A percentile compares a stretch with the other conserved stretches of the same genome.
phyloP scores from a whole-genome alignment of 2,113 vertebrate genomes.

The Gracilinanus agilis region DNA sequence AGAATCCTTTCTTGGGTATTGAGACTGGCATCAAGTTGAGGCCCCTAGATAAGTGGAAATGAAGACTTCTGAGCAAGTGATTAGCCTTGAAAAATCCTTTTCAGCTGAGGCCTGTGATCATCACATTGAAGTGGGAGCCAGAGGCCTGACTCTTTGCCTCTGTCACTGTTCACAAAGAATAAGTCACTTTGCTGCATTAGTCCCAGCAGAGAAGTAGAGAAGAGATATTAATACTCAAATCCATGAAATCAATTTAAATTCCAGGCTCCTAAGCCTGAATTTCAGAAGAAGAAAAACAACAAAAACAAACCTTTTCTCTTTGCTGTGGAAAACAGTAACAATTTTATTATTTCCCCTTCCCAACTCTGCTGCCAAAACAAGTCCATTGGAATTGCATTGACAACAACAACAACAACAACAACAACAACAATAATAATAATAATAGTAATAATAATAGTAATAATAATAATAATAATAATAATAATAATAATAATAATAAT shows the following conservation, averaged over 20 bases:
- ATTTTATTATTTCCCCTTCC: background rate
- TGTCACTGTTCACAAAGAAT: background rate
- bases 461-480: too few species aligned
- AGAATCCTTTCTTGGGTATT: slow-evolving; percentile 5
- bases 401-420: background rate
- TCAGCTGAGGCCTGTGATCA: background rate
- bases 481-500: too few species aligned
- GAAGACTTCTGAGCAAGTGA: background rate
- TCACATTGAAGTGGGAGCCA: background rate
- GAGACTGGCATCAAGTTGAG: background rate
- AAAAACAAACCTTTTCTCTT: background rate
- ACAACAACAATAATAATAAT: background rate
- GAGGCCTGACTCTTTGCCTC: background rate
- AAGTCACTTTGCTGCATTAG: slow-evolving; percentile 41
- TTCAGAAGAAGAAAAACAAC: slow-evolving; percentile 11
- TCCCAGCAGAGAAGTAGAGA: background rate
- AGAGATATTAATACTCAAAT: background rate
- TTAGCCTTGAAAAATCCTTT: background rate
- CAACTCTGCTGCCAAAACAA: background rate
- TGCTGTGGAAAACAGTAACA: background rate
- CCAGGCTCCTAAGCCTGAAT: background rate
- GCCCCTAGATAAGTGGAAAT: background rate
- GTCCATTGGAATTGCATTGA: background rate
- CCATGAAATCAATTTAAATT: slow-evolving; percentile 36
- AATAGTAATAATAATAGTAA: background rate